phyloP scores from a whole-genome alignment of 2,888 invertebrate species.

The Azorinus chamasolen region DNA sequence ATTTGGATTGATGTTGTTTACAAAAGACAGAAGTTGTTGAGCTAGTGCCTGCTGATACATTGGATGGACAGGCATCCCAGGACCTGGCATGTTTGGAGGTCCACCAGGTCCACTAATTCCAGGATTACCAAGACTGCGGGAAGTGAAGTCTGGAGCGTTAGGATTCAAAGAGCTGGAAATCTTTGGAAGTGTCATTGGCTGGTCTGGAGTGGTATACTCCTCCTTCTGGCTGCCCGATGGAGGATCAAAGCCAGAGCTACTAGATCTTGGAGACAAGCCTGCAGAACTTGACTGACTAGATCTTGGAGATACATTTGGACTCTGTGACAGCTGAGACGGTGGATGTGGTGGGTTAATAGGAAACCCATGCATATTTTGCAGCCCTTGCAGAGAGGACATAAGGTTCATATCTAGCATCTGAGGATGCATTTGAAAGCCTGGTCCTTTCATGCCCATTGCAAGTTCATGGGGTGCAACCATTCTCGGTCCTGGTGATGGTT shows the following conservation, averaged over 20 bases:
- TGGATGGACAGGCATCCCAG: conserved; percentile 52
- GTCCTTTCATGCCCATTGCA: conserved; percentile 44
- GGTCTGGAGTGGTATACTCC: conserved; percentile 84
- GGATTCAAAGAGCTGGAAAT: conserved; percentile 90
- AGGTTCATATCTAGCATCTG: conserved; percentile 51
- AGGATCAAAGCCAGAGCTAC: conserved; percentile 64
- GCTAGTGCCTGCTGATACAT: conserved; percentile 69
- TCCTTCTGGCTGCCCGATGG: conserved; percentile 74
- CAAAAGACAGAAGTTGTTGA: conserved; percentile 60
- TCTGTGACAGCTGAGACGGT: conserved; percentile 57
- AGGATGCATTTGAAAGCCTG: conserved; percentile 32
- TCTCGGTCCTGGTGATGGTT: conserved; percentile 68
- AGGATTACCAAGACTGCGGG: conserved; percentile 69
- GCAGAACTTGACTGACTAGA: conserved; percentile 70
- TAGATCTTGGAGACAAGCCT: conserved; percentile 59
- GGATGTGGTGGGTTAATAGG: conserved; percentile 80
- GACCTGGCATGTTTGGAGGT: conserved; percentile 38
- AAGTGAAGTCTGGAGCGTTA: conserved; percentile 92
- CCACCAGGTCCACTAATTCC: conserved; percentile 30
- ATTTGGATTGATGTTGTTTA: conserved; percentile 48
- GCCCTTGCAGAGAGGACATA: conserved; percentile 60
- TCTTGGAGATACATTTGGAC: conserved; percentile 73
- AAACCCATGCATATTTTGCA: conserved; percentile 21
- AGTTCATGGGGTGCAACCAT: conserved; percentile 62
- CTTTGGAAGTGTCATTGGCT: conserved; percentile 86